Base-by-base conservation (phyloP, 2,797 vertebrate species). In the Rhadinocentrus ornatus region DNA sequence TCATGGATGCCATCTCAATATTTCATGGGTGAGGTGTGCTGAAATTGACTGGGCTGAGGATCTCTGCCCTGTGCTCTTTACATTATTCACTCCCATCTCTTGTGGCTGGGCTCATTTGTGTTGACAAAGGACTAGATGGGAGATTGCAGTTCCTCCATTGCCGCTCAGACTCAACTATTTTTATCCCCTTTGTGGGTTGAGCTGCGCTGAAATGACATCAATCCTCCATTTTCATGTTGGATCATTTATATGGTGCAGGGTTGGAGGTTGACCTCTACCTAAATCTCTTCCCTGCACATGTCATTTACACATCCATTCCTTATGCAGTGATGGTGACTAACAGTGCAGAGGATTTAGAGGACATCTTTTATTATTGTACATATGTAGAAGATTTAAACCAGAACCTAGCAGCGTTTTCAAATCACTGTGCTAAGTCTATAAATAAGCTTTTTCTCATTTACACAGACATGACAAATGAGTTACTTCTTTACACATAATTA, bases 11-110 rank as follows among this genome's bases (percentile, higher is more conserved):
- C 77, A 73, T 66, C 81, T 92, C 79, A 90, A 91, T 93, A 86
- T 92, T 92, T 90, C 53, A 93, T 89, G 78, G 72, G 34, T 32
- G 34, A 71, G 76, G 80, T 79, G 77, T 11, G 58, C 69, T 57
- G 81, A 71, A 86, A 90, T 80, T 1, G 70, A 83, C 81, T 79
- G 77, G 77, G 78, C 65, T 69, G 65, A 62, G 48, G 60, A 66
- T 61, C 66, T 80, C 78, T 81, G 78, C 62, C 76, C 59, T 26
- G 61, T 31, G 66, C 72, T 62, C 74, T 76, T 75, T 90, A 75
- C 89, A 93, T 92, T 91, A 91, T 92, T 92, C 90, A 93, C 82
- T 77, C 80, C 67, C 73, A 60, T 88, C 86, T 90, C 86, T 81
- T 81, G 76, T 70, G 84, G 60, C 79, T 29, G 58, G 81, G 75